Conservation (phyloP, 1,140 invertebrate genomes). For the Cepaea nemoralis region DNA sequence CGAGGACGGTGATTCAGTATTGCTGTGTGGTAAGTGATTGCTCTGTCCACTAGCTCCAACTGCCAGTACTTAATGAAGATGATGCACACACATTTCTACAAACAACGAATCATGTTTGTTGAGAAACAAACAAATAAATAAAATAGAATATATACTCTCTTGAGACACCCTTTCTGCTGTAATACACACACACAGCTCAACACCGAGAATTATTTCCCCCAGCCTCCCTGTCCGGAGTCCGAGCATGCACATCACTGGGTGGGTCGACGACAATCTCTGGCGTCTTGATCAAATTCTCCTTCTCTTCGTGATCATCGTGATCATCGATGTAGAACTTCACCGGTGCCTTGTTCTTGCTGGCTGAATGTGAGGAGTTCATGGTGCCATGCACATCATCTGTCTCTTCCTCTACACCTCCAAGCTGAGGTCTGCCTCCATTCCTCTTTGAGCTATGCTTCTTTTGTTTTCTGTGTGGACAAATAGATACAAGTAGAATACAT, state of each 20-base stretch:
- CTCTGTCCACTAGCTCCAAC: too few relatives aligned
- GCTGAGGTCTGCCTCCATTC: constrained; percentile 37
- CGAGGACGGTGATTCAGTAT: too few relatives aligned
- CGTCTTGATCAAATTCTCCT: constrained; percentile 55
- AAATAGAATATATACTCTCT: too few relatives aligned
- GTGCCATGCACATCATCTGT: constrained; percentile 24
- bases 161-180: too few relatives aligned
- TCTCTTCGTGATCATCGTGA: constrained; percentile 53
- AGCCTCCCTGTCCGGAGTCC: constrained; percentile 6
- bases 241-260: constrained; percentile 53
- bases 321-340: constrained; percentile 64
- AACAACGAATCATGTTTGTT: too few relatives aligned
- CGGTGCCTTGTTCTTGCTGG: constrained; percentile 50
- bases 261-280: constrained; percentile 62
- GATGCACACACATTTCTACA: too few relatives aligned
- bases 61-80: too few relatives aligned
- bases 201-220: neutral
- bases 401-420: constrained; percentile 41
- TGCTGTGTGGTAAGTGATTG: too few relatives aligned
- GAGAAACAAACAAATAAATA: too few relatives aligned
- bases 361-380: neutral
- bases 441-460: constrained; percentile 51
- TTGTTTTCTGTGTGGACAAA: constrained; percentile 34
- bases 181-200: neutral
- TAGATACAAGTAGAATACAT: neutral